Conservation (phyloP, 1,140 invertebrate species). For the Bombus polaris region DNA sequence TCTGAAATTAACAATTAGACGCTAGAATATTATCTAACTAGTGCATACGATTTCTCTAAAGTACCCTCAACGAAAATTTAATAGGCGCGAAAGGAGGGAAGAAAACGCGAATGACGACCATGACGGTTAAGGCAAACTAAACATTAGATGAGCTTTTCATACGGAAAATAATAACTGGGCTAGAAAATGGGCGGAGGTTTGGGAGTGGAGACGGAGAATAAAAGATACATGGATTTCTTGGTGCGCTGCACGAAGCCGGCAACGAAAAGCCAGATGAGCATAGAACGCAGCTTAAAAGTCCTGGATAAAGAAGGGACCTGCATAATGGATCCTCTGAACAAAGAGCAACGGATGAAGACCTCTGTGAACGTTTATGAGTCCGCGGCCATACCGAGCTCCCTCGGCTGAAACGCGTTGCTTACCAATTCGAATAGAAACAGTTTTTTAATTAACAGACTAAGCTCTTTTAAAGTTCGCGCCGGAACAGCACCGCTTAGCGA, state of each 20-base stretch:
- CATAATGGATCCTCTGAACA: conserved; percentile 54
- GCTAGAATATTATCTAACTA: not conserved
- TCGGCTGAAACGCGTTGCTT: conserved; percentile 31
- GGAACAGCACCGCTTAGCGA: not conserved
- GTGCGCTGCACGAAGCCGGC: conserved; percentile 9
- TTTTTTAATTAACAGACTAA: conserved; percentile 50
- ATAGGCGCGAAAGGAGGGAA: not conserved
- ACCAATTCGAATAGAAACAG: conserved; percentile 46
- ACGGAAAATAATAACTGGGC: conserved; percentile 49
- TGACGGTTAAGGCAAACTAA: conserved; percentile 35
- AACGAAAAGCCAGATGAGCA: conserved; percentile 33
- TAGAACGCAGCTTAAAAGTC: conserved; percentile 41
- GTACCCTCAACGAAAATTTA: not conserved
- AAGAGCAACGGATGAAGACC: conserved; percentile 49
- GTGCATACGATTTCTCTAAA: not conserved
- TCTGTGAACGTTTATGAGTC: conserved; percentile 44
- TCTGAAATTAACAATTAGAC: not conserved
- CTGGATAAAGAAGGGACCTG: conserved; percentile 48
- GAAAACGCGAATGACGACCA: not conserved
- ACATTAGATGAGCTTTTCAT: conserved; percentile 43
- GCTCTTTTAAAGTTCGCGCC: not conserved
- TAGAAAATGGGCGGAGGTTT: not conserved
- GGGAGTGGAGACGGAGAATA: conserved; percentile 16
- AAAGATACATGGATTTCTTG: conserved; percentile 54
- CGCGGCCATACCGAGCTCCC: not conserved